Percentiles rank a stretch among this genome's conserved stretches.
phyloP scores from a whole-genome alignment of 2,888 invertebrate genomes.

The Phytoseiulus persimilis region DNA sequence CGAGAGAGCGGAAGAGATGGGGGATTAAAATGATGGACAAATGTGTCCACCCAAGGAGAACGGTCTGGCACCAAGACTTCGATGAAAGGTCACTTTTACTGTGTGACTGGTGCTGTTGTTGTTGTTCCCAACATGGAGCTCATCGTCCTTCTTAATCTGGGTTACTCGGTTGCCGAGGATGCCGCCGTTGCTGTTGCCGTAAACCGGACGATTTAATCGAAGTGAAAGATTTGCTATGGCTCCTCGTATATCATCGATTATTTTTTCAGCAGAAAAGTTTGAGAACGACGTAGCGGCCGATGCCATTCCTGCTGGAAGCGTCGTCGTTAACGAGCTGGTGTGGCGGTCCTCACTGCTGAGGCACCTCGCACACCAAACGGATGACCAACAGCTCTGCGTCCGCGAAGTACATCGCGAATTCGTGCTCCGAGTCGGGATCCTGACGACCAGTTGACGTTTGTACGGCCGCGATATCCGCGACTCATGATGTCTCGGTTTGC shows the following conservation, averaged over 20 bases:
- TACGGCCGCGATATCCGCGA: too few relatives aligned
- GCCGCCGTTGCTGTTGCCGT: not conserved
- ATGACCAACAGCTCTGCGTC: not conserved
- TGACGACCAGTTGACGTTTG: too few relatives aligned
- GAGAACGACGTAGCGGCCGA: not conserved
- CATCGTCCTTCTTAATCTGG: not conserved
- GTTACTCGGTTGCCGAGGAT: not conserved
- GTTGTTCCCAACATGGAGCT: not conserved
- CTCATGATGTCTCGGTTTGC: too few relatives aligned
- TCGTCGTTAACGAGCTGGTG: not conserved
- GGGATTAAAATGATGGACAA: too few relatives aligned
- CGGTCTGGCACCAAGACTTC: too few relatives aligned
- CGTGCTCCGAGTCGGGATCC: not conserved
- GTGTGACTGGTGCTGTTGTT: not conserved
- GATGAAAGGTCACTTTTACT: too few relatives aligned
- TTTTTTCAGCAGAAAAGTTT: not conserved
- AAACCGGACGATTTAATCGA: not conserved
- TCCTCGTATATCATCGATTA: not conserved
- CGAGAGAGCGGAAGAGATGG: too few relatives aligned
- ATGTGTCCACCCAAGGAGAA: too few relatives aligned
- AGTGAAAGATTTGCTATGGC: not conserved
- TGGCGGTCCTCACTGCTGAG: not conserved
- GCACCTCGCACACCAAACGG: not conserved
- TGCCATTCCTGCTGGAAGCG: not conserved
- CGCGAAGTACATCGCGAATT: not conserved